Evolutionary conservation across 2,797 vertebrate species (phyloP).

Genomic region (Neoniphon sammara): DNA sequence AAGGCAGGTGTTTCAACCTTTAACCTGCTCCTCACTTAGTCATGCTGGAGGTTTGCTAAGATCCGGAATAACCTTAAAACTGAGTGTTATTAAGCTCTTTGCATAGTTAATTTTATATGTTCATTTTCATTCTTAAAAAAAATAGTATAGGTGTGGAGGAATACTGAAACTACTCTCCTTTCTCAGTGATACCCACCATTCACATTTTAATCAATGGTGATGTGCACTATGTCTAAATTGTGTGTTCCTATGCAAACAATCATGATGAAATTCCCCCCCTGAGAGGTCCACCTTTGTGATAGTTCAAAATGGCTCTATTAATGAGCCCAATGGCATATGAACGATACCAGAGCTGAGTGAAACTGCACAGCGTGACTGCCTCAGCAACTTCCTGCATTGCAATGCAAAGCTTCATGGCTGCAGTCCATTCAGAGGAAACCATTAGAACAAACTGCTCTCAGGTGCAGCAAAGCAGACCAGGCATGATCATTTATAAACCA

Average conservation of each 20-base stretch:
- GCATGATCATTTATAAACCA: slow-evolving; percentile 76
- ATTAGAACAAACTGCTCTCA: slow-evolving; percentile 85
- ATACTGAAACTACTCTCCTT: neutral
- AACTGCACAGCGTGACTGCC: slow-evolving; percentile 76
- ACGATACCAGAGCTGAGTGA: slow-evolving; percentile 73
- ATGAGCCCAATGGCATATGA: slow-evolving; percentile 74
- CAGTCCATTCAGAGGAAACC: slow-evolving; percentile 80
- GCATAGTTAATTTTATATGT: slow-evolving; percentile 14
- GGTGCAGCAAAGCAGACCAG: slow-evolving; percentile 82
- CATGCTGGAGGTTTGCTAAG: slow-evolving; percentile 65
- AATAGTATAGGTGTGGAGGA: neutral
- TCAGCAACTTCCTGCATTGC: slow-evolving; percentile 76
- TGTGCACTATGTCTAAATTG: slow-evolving; percentile 8
- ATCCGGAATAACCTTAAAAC: slow-evolving; percentile 49
- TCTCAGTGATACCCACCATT: neutral
- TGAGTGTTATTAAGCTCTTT: slow-evolving; percentile 29
- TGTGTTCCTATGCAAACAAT: slow-evolving; percentile 29
- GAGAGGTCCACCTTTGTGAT: slow-evolving; percentile 52
- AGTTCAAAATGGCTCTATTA: slow-evolving; percentile 65
- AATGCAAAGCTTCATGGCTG: slow-evolving; percentile 66
- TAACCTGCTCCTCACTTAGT: slow-evolving; percentile 71
- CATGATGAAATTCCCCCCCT: slow-evolving; percentile 40
- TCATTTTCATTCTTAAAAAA: neutral
- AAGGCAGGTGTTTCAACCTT: slow-evolving; percentile 75
- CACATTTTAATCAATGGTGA: neutral